Evolutionary conservation across 1,140 invertebrate genomes (phyloP), one percentile per base, ranked within the genome.

Genomic region (Papilio aristodemus): DNA sequence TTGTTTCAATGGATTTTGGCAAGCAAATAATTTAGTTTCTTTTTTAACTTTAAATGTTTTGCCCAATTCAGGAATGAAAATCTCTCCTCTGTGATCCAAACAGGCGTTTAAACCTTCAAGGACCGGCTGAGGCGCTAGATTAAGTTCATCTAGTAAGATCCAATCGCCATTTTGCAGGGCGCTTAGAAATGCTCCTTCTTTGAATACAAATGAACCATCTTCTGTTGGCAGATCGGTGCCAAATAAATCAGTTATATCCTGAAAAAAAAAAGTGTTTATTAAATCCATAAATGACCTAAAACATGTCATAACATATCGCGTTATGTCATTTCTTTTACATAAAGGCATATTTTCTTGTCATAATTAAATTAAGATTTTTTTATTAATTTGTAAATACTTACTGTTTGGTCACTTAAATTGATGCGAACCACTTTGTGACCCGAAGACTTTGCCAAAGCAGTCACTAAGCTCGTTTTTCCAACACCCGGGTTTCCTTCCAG

Each of bases 91-190:
- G 87, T 99, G 99, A 93, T 99, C 99, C 13, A 99, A 93, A 86
- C 98, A 99, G 1, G 99, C 98, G 91, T 99, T 99, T 2, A 99
- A 92, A 36, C 98, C 98, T 93, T 99, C 99, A 0, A 99, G 91
- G 5, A 99, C 98, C 0, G 98, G 97, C 89, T 99, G 99, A 0
- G 98, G 99, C 0, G 99, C 99, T 69, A 99, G 92, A 93, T 99
- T 99, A 64, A 99, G 92, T 93, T 99, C 99, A 90, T 99, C 99
- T n/a, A 99, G 92, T 13, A 99, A 92, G 77, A 99, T 96, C 99
- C 99, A 99, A 78, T 97, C 94, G 2, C 97, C 97, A 59, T 95
- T 93, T 92, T 98, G 97, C 0, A 99, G 91, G 1, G 99, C 99
- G 71, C 95, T 95, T 14, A 99, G 90, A 70, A 99, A 94, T 0